These are phyloP conservation scores for Enteromius unitaeniatus DNA, from an alignment of 2,797 vertebrate genomes.

Conservation along the genomic window DNA sequence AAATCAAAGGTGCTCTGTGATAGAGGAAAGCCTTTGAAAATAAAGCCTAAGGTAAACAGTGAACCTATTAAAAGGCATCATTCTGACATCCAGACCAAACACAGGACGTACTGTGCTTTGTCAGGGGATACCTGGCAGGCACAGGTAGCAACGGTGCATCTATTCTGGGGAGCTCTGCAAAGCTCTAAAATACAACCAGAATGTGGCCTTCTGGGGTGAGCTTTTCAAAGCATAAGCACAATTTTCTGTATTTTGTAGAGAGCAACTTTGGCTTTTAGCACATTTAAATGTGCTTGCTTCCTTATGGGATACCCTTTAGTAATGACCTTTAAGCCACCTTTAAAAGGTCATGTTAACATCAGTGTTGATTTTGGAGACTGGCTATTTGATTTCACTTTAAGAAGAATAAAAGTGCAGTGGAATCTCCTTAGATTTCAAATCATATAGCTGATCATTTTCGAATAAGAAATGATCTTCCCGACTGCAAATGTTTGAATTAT, in stretches of 20 bases:
- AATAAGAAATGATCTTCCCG: background rate
- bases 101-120: slow-evolving; percentile 21
- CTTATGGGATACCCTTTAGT: background rate
- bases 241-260: background rate
- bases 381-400: background rate
- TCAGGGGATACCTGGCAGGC: slow-evolving; percentile 21
- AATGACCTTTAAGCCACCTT: slow-evolving; percentile 25
- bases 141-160: slow-evolving; percentile 25
- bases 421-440: background rate
- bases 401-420: background rate
- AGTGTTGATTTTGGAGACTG: background rate
- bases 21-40: slow-evolving; percentile 19
- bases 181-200: slow-evolving; percentile 9
- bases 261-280: background rate
- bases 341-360: slow-evolving; percentile 2
- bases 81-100: slow-evolving; percentile 45
- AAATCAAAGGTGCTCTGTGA: slow-evolving; percentile 31
- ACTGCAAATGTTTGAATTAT: background rate
- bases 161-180: slow-evolving; percentile 19
- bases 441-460: background rate
- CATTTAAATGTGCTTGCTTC: slow-evolving; percentile 15
- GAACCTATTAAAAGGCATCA: slow-evolving; percentile 30
- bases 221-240: slow-evolving; percentile 14
- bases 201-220: background rate
- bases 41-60: slow-evolving; percentile 43